Conservation (phyloP, 1,140 invertebrate genomes). For the Riptortus pedestris region DNA sequence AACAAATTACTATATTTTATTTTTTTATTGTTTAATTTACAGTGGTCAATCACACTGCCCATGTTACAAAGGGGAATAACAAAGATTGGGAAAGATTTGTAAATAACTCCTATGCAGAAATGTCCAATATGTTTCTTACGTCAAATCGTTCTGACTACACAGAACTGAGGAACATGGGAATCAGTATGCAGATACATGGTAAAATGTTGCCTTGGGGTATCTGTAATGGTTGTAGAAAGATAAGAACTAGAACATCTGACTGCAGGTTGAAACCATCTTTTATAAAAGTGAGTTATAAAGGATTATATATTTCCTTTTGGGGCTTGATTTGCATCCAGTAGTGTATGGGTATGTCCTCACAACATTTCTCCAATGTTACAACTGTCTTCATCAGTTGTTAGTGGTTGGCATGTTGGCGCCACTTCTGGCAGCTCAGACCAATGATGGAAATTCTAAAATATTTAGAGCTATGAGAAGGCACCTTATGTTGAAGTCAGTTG, state of each 20-base stretch:
- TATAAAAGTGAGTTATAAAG: too few species aligned
- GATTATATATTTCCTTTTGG: too few species aligned
- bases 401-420: too few species aligned
- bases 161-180: not conserved
- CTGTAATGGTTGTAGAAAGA: constrained; percentile 1
- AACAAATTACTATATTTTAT: not conserved
- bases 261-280: not conserved
- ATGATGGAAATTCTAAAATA: too few species aligned
- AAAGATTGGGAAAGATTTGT: not conserved
- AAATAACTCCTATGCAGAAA: not conserved
- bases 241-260: not conserved
- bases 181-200: not conserved
- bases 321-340: too few species aligned
- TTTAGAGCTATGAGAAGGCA: too few species aligned
- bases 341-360: too few species aligned
- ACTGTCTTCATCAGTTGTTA: too few species aligned
- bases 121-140: not conserved
- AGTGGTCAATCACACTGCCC: not conserved
- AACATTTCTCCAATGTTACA: too few species aligned
- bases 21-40: not conserved
- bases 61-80: not conserved
- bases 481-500: too few species aligned
- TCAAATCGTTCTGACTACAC: not conserved
- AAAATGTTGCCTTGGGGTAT: not conserved
- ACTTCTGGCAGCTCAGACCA: too few species aligned